Percentiles rank a stretch among this genome's conserved stretches.
phyloP scores from a whole-genome alignment of 1,140 invertebrate genomes.

The Zaprionus davidi region DNA sequence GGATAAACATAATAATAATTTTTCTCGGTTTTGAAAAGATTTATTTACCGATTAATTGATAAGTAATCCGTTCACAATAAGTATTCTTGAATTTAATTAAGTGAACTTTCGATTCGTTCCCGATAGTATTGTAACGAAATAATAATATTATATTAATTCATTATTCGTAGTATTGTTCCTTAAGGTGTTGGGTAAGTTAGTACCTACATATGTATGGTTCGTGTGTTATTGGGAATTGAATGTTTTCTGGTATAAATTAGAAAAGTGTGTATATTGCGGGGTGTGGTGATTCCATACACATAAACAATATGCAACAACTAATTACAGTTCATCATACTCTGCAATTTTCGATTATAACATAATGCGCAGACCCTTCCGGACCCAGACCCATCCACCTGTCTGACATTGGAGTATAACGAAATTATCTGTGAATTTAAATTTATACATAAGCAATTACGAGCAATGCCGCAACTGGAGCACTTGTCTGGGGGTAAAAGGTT shows the following conservation, averaged over 20 bases:
- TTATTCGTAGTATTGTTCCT: too few relatives aligned
- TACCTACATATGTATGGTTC: not conserved
- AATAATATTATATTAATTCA: too few relatives aligned
- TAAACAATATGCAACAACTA: slow-evolving; percentile 1
- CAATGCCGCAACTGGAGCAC: slow-evolving; percentile 33
- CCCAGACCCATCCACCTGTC: not conserved
- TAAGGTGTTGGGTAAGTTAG: not conserved
- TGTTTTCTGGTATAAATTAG: too few relatives aligned
- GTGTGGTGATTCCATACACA: not conserved
- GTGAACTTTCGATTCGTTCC: too few relatives aligned
- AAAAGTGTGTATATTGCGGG: too few relatives aligned
- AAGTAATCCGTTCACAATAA: too few relatives aligned
- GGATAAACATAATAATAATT: too few relatives aligned
- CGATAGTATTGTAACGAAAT: too few relatives aligned
- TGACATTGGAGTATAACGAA: slow-evolving; percentile 9
- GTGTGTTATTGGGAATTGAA: too few relatives aligned
- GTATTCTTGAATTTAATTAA: too few relatives aligned
- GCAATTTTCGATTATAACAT: slow-evolving; percentile 2
- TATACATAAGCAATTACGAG: slow-evolving; percentile 57
- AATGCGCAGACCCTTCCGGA: not conserved
- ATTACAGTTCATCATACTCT: not conserved
- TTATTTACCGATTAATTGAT: too few relatives aligned
- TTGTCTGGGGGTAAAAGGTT: slow-evolving; percentile 56
- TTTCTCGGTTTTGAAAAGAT: too few relatives aligned
- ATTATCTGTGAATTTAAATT: slow-evolving; percentile 50